Base-by-base conservation (phyloP, 2,797 vertebrate species). In the Oryzias sinensis region DNA sequence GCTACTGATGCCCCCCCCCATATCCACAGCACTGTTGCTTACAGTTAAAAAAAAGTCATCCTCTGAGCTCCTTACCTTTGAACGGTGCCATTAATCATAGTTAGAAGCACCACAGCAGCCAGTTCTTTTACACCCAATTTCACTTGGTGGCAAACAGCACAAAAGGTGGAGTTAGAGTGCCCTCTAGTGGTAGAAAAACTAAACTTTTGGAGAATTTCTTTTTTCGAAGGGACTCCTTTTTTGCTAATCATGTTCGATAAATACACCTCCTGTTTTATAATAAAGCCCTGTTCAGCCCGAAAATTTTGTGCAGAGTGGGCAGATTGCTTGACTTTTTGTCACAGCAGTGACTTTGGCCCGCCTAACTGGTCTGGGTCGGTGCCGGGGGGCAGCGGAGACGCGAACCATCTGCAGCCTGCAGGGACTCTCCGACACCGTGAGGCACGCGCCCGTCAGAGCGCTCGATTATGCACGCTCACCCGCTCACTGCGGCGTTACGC, bases 61-160 rank as follows among this genome's bases (percentile, higher is more conserved):
- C 87, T 85, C 81, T 80, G 81, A 84, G 86, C 85, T 89, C 83
- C 84, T 86, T 85, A 88, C 82, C 82, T 86, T 83, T 85, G 86
- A 90, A 87, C 81, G 79, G 82, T 78, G 65, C 79, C 87, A 90
- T 91, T 91, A 89, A 89, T 91, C 88, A 90, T 83, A 76, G 79
- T 87, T 88, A 83, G 81, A 85, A 68, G 60, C 80, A 81, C 82
- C 82, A 76, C 81, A 83, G 76, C 70, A 76, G 74, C 82, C 74
- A 59, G 65, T 66, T 74, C 57, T 69, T 60, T 33, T 45, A 43
- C 33, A 56, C 40, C 25, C 54, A 0, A 5, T 24, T 44, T 16
- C 17, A 18, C 25, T 33, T 18, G 49, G 27, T 27, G 5, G 27
- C 27, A 37, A 37, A 37, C 3, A 11, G 43, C 24, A 50, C 41